Base-by-base conservation (phyloP, 2,888 invertebrate genomes). In the Thymelicus lineola region DNA sequence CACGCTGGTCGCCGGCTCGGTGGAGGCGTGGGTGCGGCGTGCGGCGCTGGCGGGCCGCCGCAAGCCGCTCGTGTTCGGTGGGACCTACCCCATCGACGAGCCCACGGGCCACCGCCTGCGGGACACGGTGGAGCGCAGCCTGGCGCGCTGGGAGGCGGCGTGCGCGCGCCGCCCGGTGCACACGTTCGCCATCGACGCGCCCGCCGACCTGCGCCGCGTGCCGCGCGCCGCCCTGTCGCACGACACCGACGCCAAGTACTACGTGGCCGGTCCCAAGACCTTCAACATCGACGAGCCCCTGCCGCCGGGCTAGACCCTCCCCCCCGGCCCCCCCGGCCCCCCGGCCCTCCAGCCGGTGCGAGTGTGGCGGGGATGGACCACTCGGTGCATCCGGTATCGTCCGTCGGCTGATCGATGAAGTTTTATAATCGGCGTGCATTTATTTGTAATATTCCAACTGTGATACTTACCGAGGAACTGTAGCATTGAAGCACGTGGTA, bases 41-140 rank as follows among this genome's bases (percentile, higher is more conserved):
- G 70, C 68, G 64, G 72, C 62, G 74, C 75, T 20, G 64, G 95
- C 92, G 75, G 86, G 82, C 80, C 78, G 57, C 73, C 76, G 94
- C 82, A 95, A 95, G 81, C 96, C 96, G 72, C 94, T 97, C 60
- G 95, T 97, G 73, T 97, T 97, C 86, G 97, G 97, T 78, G 97
- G 97, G 66, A 98, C 98, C 4, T 98, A 95, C 93, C 97, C 98
- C 6, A 98, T 98, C 75, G 97, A 97, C 85, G 95, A 95, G 80
- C 97, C 97, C 38, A 76, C 12, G 62, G 66, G 80, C 7, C 83
- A 81, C 60, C 81, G 79, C 60, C 80, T 90, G 69, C 82, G 89
- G 35, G 76, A 77, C 66, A 89, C 90, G 14, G 89, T 94, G 74
- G 95, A 94, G 81, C 86, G 86, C 74, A 94, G 94, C 78, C 88